Conservation (phyloP, 2,888 invertebrate species). For the Bembecia ichneumoniformis region DNA sequence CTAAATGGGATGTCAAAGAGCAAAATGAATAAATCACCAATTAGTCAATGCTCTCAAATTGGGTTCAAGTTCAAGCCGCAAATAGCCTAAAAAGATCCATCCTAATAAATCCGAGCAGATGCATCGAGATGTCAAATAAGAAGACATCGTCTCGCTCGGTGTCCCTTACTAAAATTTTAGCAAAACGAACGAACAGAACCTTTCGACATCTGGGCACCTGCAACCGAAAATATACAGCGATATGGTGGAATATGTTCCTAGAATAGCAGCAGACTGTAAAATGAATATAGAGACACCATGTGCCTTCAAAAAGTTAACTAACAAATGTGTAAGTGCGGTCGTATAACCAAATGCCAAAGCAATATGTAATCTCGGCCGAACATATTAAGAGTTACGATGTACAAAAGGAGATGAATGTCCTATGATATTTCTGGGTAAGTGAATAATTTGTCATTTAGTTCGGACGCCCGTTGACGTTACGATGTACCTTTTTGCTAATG, state of each 20-base stretch:
- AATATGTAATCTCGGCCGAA: conserved; percentile 19
- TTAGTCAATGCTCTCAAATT: conserved; percentile 55
- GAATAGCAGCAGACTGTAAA: conserved; percentile 71
- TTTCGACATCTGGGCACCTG: conserved; percentile 68
- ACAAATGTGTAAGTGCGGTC: conserved; percentile 20
- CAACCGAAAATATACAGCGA: conserved; percentile 52
- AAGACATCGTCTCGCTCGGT: conserved; percentile 45
- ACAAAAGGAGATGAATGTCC: not conserved
- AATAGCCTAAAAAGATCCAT: conserved; percentile 24
- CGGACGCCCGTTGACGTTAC: conserved; percentile 52
- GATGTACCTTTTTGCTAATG: conserved; percentile 57
- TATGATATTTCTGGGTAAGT: conserved; percentile 21
- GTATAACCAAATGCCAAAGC: conserved; percentile 5
- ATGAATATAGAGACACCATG: conserved; percentile 61
- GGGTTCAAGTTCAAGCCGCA: conserved; percentile 44
- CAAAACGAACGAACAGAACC: conserved; percentile 38
- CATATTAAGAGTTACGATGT: conserved; percentile 12
- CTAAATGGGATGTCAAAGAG: too few relatives aligned
- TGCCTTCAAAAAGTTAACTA: conserved; percentile 54
- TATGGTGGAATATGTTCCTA: conserved; percentile 64
- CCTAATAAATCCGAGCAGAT: conserved; percentile 57
- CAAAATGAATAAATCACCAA: conserved; percentile 33
- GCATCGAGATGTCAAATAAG: conserved; percentile 37
- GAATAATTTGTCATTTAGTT: conserved; percentile 60
- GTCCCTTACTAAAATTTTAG: conserved; percentile 30